Evolutionary conservation across 2,797 vertebrate species (phyloP).

Genomic region (Gymnopithys bicolor): DNA sequence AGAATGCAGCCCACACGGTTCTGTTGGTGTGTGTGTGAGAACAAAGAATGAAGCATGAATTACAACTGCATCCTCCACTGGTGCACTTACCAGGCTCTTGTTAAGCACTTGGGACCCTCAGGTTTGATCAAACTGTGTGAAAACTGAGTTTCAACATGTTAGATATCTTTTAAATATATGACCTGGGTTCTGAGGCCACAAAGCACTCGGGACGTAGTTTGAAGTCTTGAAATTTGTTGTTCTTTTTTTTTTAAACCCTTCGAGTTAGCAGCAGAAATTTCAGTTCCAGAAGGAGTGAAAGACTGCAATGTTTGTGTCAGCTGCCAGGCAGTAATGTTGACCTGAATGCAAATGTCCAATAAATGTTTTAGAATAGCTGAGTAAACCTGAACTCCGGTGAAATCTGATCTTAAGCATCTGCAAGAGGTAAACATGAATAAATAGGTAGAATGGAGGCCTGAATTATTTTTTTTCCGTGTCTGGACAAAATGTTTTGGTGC

Average conservation of each 20-base stretch:
- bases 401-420: not conserved
- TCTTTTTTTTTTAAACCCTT: not conserved
- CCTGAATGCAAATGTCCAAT: not conserved
- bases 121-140: not conserved
- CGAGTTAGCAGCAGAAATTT: not conserved
- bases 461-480: not conserved
- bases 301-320: not conserved
- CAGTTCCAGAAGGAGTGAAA: not conserved
- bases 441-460: not conserved
- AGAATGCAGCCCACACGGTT: not conserved
- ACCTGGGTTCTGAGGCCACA: not conserved
- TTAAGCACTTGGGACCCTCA: not conserved
- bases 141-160: not conserved
- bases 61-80: not conserved
- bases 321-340: not conserved
- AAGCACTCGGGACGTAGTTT: not conserved
- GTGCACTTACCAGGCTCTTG: not conserved
- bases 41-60: not conserved
- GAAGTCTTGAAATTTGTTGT: not conserved
- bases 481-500: not conserved
- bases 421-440: not conserved
- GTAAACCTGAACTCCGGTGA: not conserved
- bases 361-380: not conserved
- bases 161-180: not conserved
- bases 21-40: fast-evolving